These are phyloP conservation scores for Brachyalestes nurse DNA, from an alignment of 2,797 vertebrate genomes.

Conservation along the genomic window DNA sequence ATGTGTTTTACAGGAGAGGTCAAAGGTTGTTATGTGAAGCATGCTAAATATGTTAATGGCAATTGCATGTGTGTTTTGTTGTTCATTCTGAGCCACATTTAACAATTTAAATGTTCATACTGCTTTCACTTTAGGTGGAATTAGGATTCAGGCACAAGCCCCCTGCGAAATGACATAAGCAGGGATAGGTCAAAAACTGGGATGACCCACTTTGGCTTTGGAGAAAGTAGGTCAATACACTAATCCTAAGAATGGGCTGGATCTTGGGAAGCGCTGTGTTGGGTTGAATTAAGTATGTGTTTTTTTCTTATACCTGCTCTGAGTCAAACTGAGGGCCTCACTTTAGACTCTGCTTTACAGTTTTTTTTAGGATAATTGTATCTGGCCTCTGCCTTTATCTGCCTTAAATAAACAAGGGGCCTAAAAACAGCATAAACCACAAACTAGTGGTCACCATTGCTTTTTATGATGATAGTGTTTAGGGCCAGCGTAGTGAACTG, in stretches of 20 bases:
- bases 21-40: slow-evolving; percentile 34
- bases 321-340: background rate
- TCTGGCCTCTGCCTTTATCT: background rate
- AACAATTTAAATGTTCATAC: background rate
- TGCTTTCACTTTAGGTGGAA: background rate
- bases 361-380: background rate
- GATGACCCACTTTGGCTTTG: slow-evolving; percentile 47
- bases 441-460: background rate
- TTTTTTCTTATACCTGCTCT: slow-evolving; percentile 30
- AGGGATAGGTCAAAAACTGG: slow-evolving; percentile 46
- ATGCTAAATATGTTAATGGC: slow-evolving; percentile 16
- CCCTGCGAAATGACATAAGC: slow-evolving; percentile 21
- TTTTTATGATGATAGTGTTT: background rate
- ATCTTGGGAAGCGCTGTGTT: slow-evolving; percentile 37
- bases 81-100: background rate
- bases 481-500: background rate
- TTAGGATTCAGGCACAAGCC: background rate
- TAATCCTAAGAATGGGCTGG: slow-evolving; percentile 31
- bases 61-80: background rate
- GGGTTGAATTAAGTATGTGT: background rate
- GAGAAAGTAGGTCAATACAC: slow-evolving; percentile 20
- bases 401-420: background rate
- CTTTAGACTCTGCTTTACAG: background rate
- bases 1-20: slow-evolving; percentile 34
- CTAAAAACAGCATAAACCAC: background rate